Conservation (phyloP, 2,888 invertebrate genomes). For the Xylophagus ater region DNA sequence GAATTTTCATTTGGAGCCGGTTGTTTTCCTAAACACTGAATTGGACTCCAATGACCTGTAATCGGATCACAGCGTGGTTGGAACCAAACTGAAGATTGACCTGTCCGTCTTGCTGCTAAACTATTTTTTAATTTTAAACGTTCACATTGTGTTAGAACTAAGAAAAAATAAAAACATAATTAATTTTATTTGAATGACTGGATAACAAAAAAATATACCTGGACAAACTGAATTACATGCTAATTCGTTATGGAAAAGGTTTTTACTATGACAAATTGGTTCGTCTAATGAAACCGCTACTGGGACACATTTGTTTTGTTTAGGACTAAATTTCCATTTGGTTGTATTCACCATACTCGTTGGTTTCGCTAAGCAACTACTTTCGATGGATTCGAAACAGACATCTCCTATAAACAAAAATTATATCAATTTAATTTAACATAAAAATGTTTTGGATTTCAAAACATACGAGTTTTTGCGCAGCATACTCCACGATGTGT, state of each 20-base stretch:
- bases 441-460: slow-evolving; percentile 1
- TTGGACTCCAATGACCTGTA: slow-evolving; percentile 67
- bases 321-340: slow-evolving; percentile 68
- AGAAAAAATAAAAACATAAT: slow-evolving; percentile 10
- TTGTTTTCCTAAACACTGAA: slow-evolving; percentile 61
- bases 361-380: slow-evolving; percentile 41
- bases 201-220: slow-evolving; percentile 36
- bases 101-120: slow-evolving; percentile 55
- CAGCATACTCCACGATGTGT: slow-evolving; percentile 78
- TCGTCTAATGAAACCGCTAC: slow-evolving; percentile 47
- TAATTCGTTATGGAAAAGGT: slow-evolving; percentile 69
- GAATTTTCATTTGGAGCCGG: slow-evolving; percentile 27
- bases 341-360: slow-evolving; percentile 35
- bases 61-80: slow-evolving; percentile 62
- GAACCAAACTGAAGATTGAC: slow-evolving; percentile 43
- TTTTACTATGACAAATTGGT: slow-evolving; percentile 72
- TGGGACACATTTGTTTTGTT: slow-evolving; percentile 61
- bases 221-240: slow-evolving; percentile 74
- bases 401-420: slow-evolving; percentile 51
- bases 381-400: slow-evolving; percentile 62
- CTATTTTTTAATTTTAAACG: slow-evolving; percentile 67
- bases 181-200: slow-evolving; percentile 3
- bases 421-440: background rate
- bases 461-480: slow-evolving; percentile 63
- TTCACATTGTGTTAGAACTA: slow-evolving; percentile 70